These are phyloP conservation scores for Elegia similella DNA, from an alignment of 2,888 invertebrate genomes.

Conservation along the genomic window DNA sequence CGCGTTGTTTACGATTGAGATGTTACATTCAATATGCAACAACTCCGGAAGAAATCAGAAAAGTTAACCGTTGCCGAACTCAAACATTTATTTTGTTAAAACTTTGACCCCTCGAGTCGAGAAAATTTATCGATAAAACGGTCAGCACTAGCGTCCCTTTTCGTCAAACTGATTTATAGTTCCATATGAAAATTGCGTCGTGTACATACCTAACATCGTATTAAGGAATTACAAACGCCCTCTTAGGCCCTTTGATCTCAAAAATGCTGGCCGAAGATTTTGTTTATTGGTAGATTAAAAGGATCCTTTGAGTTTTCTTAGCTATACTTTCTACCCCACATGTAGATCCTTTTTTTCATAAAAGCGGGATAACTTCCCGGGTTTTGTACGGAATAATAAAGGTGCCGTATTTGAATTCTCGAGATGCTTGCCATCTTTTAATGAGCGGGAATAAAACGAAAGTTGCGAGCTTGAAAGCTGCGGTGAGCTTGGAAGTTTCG, in stretches of 20 bases:
- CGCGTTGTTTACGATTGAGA: background rate
- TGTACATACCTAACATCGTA: slow-evolving; percentile 48
- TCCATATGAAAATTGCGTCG: slow-evolving; percentile 57
- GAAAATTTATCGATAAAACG: slow-evolving; percentile 18
- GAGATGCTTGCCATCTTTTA: slow-evolving; percentile 9
- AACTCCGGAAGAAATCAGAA: slow-evolving; percentile 1
- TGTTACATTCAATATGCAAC: slow-evolving; percentile 8
- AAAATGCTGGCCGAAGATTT: slow-evolving; percentile 41
- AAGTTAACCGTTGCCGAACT: slow-evolving; percentile 6
- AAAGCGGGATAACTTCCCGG: background rate
- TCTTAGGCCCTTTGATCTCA: slow-evolving; percentile 46
- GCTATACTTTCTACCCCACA: slow-evolving; percentile 23
- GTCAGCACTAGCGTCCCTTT: slow-evolving; percentile 33
- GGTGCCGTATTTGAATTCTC: background rate
- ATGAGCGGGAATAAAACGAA: slow-evolving; percentile 14
- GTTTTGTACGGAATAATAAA: slow-evolving; percentile 5
- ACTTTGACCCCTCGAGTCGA: background rate
- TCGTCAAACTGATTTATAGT: slow-evolving; percentile 58
- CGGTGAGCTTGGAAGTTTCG: slow-evolving; percentile 8
- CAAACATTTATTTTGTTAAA: slow-evolving; percentile 14
- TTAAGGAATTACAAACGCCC: slow-evolving; percentile 39
- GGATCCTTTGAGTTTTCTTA: slow-evolving; percentile 44
- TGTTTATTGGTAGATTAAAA: slow-evolving; percentile 65
- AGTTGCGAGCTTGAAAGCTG: slow-evolving; percentile 6
- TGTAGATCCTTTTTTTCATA: slow-evolving; percentile 21